phyloP scores from a whole-genome alignment of 92 coral and sea anemone genomes.

The Galaxea fascicularis region DNA sequence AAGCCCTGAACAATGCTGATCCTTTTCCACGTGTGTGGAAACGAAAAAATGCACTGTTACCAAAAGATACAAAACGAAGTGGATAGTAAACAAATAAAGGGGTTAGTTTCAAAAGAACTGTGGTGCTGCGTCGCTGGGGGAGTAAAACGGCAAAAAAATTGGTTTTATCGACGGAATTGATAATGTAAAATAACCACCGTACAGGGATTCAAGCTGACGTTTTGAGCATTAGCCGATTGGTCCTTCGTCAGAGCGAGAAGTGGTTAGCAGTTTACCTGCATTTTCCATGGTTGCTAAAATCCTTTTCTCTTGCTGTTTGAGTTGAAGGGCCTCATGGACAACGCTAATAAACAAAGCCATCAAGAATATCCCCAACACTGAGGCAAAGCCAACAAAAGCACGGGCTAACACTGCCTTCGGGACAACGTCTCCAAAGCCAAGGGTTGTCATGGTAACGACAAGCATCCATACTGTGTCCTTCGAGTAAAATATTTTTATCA shows the following conservation, averaged over 20 bases:
- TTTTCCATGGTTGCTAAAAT: constrained; percentile 92
- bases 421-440: constrained; percentile 98
- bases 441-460: constrained; percentile 99
- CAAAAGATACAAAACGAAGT: too few species aligned
- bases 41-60: too few species aligned
- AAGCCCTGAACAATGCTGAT: too few species aligned
- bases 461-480: constrained; percentile 99
- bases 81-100: too few species aligned
- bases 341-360: constrained; percentile 98
- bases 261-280: constrained; percentile 72
- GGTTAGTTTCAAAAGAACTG: too few species aligned
- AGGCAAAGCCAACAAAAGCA: constrained; percentile 91
- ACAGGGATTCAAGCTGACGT: too few species aligned
- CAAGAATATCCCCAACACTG: constrained; percentile 93
- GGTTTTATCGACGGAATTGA: too few species aligned
- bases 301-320: constrained; percentile 92
- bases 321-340: constrained; percentile 92
- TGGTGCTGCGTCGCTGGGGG: too few species aligned
- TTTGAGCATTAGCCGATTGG: too few species aligned
- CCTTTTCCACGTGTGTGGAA: too few species aligned
- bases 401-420: constrained; percentile 89
- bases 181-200: too few species aligned
- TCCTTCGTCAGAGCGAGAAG: neutral
- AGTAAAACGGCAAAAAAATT: too few species aligned
- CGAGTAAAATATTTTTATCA: neutral